Evolutionary conservation across 2,113 vertebrate genomes (phyloP).

Genomic region (Argyrosomus japonicus): DNA sequence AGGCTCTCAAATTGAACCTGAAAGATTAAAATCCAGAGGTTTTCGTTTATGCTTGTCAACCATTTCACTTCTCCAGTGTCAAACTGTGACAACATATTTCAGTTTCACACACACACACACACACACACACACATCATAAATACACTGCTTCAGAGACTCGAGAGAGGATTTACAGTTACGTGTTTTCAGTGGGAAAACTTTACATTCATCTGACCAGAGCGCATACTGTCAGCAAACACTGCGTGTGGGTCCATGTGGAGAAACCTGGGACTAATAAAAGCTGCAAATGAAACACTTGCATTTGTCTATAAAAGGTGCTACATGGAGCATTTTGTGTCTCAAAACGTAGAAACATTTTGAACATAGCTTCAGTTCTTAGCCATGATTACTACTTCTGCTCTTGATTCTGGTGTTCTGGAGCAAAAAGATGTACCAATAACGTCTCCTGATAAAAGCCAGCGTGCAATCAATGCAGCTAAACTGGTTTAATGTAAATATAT

Average conservation of each 20-base stretch:
- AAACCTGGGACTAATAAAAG: not conserved
- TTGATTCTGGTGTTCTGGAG: not conserved
- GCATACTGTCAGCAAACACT: slow-evolving; percentile 27
- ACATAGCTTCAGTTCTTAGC: not conserved
- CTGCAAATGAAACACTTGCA: no score
- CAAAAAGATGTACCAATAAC: no score
- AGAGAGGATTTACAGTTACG: not conserved
- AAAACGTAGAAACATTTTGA: not conserved
- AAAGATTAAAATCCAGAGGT: slow-evolving; percentile 49
- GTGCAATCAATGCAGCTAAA: not conserved
- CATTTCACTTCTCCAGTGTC: slow-evolving; percentile 30
- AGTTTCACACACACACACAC: slow-evolving; percentile 1
- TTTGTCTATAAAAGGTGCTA: not conserved
- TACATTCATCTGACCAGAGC: slow-evolving; percentile 43
- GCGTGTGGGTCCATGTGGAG: not conserved
- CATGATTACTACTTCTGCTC: not conserved
- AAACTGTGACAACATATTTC: slow-evolving; percentile 19
- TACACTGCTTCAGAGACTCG: slow-evolving; percentile 27
- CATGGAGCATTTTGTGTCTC: not conserved
- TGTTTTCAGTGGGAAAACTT: not conserved
- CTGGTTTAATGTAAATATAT: not conserved
- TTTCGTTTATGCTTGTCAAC: slow-evolving; percentile 33
- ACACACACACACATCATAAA: slow-evolving; percentile 1
- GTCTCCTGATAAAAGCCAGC: not conserved
- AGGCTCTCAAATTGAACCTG: slow-evolving; percentile 52